A percentile compares a stretch with the other conserved stretches of the same genome.
Evolutionary conservation across 1,140 invertebrate species (phyloP).

Genomic region (Trichonephila clavata): DNA sequence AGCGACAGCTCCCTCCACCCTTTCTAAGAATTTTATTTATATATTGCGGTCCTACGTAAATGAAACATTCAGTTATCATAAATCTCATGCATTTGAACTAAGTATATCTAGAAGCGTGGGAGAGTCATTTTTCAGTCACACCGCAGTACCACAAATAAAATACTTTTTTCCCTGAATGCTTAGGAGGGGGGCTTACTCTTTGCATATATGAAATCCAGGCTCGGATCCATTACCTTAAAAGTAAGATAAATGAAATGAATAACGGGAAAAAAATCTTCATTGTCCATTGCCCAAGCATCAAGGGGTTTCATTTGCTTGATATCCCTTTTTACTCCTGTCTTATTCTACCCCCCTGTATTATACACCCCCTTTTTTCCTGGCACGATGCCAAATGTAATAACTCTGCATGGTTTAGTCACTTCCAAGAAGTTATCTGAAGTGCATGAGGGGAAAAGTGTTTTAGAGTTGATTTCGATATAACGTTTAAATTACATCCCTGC

Average conservation of each 20-base stretch:
- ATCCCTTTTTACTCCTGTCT: slow-evolving; percentile 65
- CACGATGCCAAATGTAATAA: slow-evolving; percentile 69
- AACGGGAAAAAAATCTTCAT: slow-evolving; percentile 56
- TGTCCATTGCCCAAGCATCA: slow-evolving; percentile 65
- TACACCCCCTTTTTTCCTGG: slow-evolving; percentile 39
- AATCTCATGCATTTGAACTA: slow-evolving; percentile 72
- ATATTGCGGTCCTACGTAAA: slow-evolving; percentile 51
- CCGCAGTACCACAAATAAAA: slow-evolving; percentile 72
- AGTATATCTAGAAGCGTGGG: slow-evolving; percentile 44
- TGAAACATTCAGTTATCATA: slow-evolving; percentile 72
- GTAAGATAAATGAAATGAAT: slow-evolving; percentile 74
- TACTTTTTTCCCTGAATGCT: slow-evolving; percentile 52
- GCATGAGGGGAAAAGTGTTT: slow-evolving; percentile 59
- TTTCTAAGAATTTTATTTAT: slow-evolving; percentile 48
- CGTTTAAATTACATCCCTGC: slow-evolving; percentile 72
- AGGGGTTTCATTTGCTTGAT: slow-evolving; percentile 70
- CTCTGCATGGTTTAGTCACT: slow-evolving; percentile 66
- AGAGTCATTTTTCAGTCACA: slow-evolving; percentile 70
- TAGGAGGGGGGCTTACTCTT: slow-evolving; percentile 38
- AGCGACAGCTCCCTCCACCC: slow-evolving; percentile 5
- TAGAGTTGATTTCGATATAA: slow-evolving; percentile 75
- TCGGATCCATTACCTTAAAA: slow-evolving; percentile 71
- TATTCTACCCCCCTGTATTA: slow-evolving; percentile 16
- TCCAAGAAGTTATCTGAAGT: slow-evolving; percentile 66
- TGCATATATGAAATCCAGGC: slow-evolving; percentile 76